A percentile compares a stretch with the other conserved stretches of the same genome.
Evolutionary conservation across 2,888 invertebrate genomes (phyloP).

Genomic region (Blomia tropicalis): DNA sequence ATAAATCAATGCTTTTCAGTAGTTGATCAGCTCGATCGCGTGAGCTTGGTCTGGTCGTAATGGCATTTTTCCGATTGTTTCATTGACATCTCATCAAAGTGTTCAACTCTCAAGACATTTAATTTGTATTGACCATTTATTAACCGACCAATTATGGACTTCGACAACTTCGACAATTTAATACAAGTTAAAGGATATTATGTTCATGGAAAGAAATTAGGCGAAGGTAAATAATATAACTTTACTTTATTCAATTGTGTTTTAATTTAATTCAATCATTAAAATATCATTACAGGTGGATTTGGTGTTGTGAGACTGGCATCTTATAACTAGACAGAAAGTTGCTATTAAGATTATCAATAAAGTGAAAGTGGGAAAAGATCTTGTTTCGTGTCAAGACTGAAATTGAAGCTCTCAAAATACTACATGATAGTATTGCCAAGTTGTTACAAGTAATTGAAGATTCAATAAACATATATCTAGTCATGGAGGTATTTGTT

Average conservation of each 20-base stretch:
- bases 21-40: too few species aligned
- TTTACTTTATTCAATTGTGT: background rate
- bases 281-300: constrained; percentile 44
- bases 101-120: too few species aligned
- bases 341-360: constrained; percentile 70
- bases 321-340: constrained; percentile 58
- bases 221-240: constrained; percentile 25
- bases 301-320: constrained; percentile 65
- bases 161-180: background rate
- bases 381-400: constrained; percentile 52
- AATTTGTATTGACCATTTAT: too few species aligned
- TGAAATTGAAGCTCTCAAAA: constrained; percentile 56
- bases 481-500: constrained; percentile 49
- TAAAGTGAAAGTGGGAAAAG: constrained; percentile 47
- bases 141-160: too few species aligned
- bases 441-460: constrained; percentile 62
- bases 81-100: too few species aligned
- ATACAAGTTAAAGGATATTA: constrained; percentile 20
- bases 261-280: background rate
- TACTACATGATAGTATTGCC: constrained; percentile 56
- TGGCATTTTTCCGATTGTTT: too few species aligned
- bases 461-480: constrained; percentile 53
- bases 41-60: too few species aligned
- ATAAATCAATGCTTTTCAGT: too few species aligned
- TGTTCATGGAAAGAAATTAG: constrained; percentile 24